These are phyloP conservation scores for Hirudo medicinalis DNA, from an alignment of 1,140 invertebrate genomes.

Conservation along the genomic window DNA sequence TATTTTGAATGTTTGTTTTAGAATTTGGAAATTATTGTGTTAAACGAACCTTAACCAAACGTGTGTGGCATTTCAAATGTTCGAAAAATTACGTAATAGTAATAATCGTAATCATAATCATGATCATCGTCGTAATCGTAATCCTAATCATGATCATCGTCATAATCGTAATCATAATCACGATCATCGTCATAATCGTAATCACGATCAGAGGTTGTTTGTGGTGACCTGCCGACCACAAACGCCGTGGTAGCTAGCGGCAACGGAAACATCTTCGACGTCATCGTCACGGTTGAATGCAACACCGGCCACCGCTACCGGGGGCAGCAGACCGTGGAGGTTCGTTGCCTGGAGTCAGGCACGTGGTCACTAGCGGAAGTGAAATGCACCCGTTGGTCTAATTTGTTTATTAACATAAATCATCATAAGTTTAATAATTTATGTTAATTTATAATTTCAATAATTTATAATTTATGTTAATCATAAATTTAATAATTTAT, in stretches of 20 bases:
- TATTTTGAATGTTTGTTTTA: too few species aligned
- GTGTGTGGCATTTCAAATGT: too few species aligned
- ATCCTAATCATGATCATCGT: slow-evolving; percentile 7
- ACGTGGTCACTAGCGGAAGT: neutral
- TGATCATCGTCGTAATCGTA: neutral
- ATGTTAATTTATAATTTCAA: too few species aligned
- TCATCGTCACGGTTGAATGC: neutral
- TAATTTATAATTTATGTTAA: too few species aligned
- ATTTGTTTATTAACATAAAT: too few species aligned
- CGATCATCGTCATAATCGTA: neutral
- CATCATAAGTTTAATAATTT: too few species aligned
- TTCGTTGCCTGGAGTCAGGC: neutral
- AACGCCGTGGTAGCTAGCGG: neutral
- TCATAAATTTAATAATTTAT: too few species aligned
- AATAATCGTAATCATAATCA: neutral
- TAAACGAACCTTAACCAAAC: too few species aligned
- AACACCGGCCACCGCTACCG: neutral
- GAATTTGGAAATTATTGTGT: too few species aligned
- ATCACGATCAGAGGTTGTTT: neutral
- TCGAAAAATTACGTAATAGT: neutral
- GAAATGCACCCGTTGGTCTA: neutral
- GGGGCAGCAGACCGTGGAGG: too few species aligned
- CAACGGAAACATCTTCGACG: neutral
- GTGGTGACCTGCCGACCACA: neutral
- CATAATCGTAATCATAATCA: neutral